Evolutionary conservation across 2,113 vertebrate species (phyloP), one percentile per base, ranked within the genome.

Genomic region (Tympanuchus pallidicinctus): DNA sequence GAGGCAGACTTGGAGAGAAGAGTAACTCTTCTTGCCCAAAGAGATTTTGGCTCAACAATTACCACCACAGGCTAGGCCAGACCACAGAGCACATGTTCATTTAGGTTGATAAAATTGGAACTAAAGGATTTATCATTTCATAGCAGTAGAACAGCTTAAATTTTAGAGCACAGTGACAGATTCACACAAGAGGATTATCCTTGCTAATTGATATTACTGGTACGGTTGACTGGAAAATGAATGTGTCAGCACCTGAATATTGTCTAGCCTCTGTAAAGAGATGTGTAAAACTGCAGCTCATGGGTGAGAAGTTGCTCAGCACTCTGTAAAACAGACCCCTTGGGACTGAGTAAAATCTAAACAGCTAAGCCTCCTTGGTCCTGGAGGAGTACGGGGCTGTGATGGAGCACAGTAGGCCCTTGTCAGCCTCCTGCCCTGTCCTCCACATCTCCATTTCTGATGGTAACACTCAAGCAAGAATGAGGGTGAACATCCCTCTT

Each of bases 161-260:
- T 82, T 83, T 86, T 59, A 50, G 32, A 79, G 67, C 54, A 45
- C 5, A 65, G n/a, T 4, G 3, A 42, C 45, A 94, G 88, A 80
- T 74, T 93, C 70, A 70, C 56, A 30, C 67, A 67, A 89, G 88
- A 83, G 64, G 45, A 88, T 94, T 91, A 86, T 50, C 42, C 16
- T 45, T 42, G 19, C 38, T 95, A 86, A 88, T 94, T 95, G 92
- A 47, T 93, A 56, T 88, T 86, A 77, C 38, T 2, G 9, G 42
- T 86, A 86, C 42, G 43, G 85, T 80, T 73, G 56, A 70, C 54
- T 56, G 64, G 82, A 77, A 93, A 91, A 93, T 38, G 32, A 90
- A 67, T 36, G 52, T 72, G 69, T 86, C 42, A 72, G 65, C 42
- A 64, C 45, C 27, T 17, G 48, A 34, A 32, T 43, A 56, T 60